Conservation (phyloP, 2,797 vertebrate genomes). For the Enteromius thamalakanensis region DNA sequence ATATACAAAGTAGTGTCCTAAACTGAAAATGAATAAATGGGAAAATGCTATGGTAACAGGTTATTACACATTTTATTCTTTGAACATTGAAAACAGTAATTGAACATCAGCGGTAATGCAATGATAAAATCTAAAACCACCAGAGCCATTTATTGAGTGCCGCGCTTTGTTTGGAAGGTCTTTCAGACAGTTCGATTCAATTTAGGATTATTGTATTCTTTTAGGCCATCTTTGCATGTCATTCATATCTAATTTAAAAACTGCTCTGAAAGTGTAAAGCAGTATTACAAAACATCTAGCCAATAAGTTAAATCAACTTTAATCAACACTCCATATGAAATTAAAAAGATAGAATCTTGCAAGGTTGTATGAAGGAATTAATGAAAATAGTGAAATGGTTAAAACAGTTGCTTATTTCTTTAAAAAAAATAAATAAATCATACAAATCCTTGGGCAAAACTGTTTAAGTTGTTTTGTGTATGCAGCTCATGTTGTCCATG, state of each 20-base stretch:
- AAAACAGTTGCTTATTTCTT: neutral
- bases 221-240: neutral
- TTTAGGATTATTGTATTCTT: slow-evolving; percentile 12
- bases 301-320: slow-evolving; percentile 8
- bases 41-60: slow-evolving; percentile 5
- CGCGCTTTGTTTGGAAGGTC: neutral
- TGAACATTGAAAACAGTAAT: neutral
- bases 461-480: neutral
- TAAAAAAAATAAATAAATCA: neutral
- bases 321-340: neutral
- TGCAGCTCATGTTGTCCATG: neutral
- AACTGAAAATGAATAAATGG: neutral
- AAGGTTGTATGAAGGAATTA: neutral
- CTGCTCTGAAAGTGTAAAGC: neutral
- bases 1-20: neutral
- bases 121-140: slow-evolving; percentile 6
- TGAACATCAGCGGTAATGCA: neutral
- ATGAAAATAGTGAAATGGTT: neutral
- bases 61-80: slow-evolving; percentile 17
- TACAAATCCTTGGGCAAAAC: neutral
- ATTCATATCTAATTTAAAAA: slow-evolving; percentile 7
- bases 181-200: slow-evolving; percentile 1
- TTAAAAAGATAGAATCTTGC: slow-evolving; percentile 19
- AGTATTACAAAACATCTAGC: neutral
- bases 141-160: neutral